Percentiles rank a stretch among this genome's conserved stretches.
These are phyloP conservation scores for Brachirus orientalis DNA, from an alignment of 2,113 vertebrate genomes.

Conservation along the genomic window DNA sequence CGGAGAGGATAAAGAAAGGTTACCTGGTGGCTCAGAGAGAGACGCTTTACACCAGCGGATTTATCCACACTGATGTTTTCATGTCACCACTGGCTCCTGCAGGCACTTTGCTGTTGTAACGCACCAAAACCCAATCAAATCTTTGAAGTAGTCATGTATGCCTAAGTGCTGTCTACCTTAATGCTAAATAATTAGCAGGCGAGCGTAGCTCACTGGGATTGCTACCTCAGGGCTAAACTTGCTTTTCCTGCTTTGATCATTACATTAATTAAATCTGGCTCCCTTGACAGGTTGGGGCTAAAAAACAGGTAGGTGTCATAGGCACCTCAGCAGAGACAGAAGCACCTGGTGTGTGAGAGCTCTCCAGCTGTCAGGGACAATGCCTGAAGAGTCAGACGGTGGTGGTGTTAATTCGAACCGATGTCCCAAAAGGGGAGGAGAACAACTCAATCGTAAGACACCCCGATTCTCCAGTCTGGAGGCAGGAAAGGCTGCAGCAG, in stretches of 20 bases:
- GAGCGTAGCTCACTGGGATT: slow-evolving; percentile 72
- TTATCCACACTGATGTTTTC: slow-evolving; percentile 85
- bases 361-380: slow-evolving; percentile 70
- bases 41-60: slow-evolving; percentile 71
- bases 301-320: slow-evolving; percentile 83
- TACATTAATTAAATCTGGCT: slow-evolving; percentile 86
- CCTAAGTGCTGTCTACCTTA: slow-evolving; percentile 83
- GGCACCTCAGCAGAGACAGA: slow-evolving; percentile 69
- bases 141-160: slow-evolving; percentile 85
- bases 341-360: slow-evolving; percentile 80
- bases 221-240: slow-evolving; percentile 81
- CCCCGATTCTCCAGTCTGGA: slow-evolving; percentile 59
- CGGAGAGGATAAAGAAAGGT: slow-evolving; percentile 79
- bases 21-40: slow-evolving; percentile 81
- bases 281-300: slow-evolving; percentile 80
- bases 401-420: slow-evolving; percentile 73
- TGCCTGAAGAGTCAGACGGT: slow-evolving; percentile 63
- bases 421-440: slow-evolving; percentile 72
- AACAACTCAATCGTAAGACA: slow-evolving; percentile 64
- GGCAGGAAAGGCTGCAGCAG: slow-evolving; percentile 60
- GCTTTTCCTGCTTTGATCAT: slow-evolving; percentile 84
- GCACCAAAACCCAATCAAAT: slow-evolving; percentile 83
- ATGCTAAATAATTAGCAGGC: slow-evolving; percentile 86
- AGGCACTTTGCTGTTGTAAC: slow-evolving; percentile 76
- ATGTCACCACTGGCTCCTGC: slow-evolving; percentile 77